A percentile compares a stretch with the other conserved stretches of the same genome.
These are phyloP conservation scores for Bhutanitis thaidina DNA, from an alignment of 2,888 invertebrate genomes.

Conservation along the genomic window DNA sequence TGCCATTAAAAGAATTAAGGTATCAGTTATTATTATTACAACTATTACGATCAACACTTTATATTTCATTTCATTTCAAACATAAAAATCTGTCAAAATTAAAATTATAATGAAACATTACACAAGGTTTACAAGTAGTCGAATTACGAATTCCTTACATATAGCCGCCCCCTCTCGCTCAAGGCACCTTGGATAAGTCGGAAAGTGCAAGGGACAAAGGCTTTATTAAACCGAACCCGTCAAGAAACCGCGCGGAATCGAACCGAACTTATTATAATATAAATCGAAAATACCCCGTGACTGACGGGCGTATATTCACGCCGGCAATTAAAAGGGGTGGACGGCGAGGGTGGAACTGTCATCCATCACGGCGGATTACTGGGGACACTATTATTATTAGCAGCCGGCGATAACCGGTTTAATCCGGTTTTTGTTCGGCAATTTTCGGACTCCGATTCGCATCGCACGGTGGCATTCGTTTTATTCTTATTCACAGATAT, in stretches of 20 bases:
- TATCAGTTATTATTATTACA: too few species aligned
- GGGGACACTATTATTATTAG: slow-evolving; percentile 73
- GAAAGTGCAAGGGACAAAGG: slow-evolving; percentile 16
- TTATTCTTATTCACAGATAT: slow-evolving; percentile 23
- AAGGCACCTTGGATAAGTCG: neutral
- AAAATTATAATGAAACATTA: too few species aligned
- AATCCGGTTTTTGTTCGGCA: slow-evolving; percentile 60
- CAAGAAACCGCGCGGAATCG: slow-evolving; percentile 33
- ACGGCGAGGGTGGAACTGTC: slow-evolving; percentile 46
- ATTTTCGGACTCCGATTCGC: slow-evolving; percentile 36
- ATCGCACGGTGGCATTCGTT: slow-evolving; percentile 4
- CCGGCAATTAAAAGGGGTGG: slow-evolving; percentile 76
- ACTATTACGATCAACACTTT: too few species aligned
- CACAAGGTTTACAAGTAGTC: neutral
- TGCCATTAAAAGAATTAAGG: too few species aligned
- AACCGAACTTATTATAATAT: slow-evolving; percentile 74
- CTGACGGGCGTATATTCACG: slow-evolving; percentile 60
- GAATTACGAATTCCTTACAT: neutral
- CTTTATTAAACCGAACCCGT: slow-evolving; percentile 33
- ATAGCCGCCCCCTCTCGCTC: neutral
- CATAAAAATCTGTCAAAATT: too few species aligned
- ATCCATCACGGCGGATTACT: slow-evolving; percentile 69
- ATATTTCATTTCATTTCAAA: too few species aligned
- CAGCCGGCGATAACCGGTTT: slow-evolving; percentile 63
- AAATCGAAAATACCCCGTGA: slow-evolving; percentile 68